Evolutionary conservation across 2,888 invertebrate species (phyloP).

Genomic region (Cryptocephalus moraei): DNA sequence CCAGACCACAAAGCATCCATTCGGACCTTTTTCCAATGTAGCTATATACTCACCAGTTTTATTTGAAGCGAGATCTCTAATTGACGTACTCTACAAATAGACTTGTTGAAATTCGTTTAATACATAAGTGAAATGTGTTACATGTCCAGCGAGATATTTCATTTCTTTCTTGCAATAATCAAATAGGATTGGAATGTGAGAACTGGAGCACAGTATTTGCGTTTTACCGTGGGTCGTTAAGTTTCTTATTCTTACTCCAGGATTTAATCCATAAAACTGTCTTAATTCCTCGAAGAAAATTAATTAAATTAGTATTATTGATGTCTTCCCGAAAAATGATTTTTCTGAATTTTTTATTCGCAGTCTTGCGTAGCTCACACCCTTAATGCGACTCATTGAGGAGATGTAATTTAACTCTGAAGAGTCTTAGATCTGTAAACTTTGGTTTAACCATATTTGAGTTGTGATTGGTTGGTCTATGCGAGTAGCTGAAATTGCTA

Average conservation of each 20-base stretch:
- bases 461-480: no score
- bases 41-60: conserved; percentile 46
- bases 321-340: no score
- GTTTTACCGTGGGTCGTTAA: conserved; percentile 41
- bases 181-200: conserved; percentile 53
- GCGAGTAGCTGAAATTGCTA: no score
- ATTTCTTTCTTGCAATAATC: conserved; percentile 51
- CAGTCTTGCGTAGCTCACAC: no score
- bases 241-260: conserved; percentile 48
- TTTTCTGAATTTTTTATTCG: no score
- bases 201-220: conserved; percentile 50
- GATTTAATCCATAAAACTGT: conserved; percentile 56
- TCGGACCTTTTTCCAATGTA: conserved; percentile 46
- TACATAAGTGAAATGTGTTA: conserved; percentile 31
- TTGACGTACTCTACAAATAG: conserved; percentile 12
- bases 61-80: conserved; percentile 43
- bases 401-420: no score
- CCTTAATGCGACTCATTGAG: no score
- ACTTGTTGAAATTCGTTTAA: no score
- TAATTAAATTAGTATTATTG: not conserved
- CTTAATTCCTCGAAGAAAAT: conserved; percentile 40
- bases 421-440: no score
- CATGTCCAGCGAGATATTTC: conserved; percentile 58
- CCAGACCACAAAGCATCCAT: conserved; percentile 51
- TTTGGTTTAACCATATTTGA: no score